Conservation (phyloP, 1,140 invertebrate species). For the Bombus superbus region DNA sequence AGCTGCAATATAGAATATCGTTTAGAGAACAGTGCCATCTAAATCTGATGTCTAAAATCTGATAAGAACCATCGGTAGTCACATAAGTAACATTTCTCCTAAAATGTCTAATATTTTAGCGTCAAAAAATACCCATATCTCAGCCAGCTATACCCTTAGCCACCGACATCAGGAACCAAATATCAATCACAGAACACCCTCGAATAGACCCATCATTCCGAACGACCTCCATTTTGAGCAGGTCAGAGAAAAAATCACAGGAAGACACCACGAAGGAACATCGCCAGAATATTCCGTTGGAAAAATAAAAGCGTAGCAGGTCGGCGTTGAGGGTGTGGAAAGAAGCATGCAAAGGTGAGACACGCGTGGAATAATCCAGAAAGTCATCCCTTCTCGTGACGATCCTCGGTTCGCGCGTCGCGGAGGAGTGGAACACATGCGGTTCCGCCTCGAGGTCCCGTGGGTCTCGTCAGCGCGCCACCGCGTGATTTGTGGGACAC, state of each 20-base stretch:
- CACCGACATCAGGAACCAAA: neutral
- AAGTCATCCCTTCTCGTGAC: constrained; percentile 33
- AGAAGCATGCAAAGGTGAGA: constrained; percentile 5
- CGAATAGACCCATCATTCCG: neutral
- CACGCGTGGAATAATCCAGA: constrained; percentile 54
- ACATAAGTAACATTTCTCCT: neutral
- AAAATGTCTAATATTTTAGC: neutral
- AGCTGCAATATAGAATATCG: neutral
- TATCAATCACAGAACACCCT: neutral
- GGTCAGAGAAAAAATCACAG: neutral
- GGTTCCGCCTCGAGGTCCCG: constrained; percentile 11
- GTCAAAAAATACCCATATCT: neutral
- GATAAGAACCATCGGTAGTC: neutral
- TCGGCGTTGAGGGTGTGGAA: too few relatives aligned
- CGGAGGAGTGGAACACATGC: neutral
- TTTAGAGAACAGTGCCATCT: neutral
- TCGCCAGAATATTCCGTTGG: neutral
- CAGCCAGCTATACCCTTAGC: too few relatives aligned
- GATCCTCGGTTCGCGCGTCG: constrained; percentile 4
- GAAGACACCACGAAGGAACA: neutral
- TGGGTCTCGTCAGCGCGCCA: constrained; percentile 54
- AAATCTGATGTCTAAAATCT: neutral
- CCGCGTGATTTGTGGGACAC: constrained; percentile 61
- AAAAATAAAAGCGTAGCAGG: constrained; percentile 15
- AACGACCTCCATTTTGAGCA: neutral